Evolutionary conservation across 2,888 invertebrate species (phyloP), one percentile per base, ranked within the genome.

Genomic region (Melieria crassipennis): DNA sequence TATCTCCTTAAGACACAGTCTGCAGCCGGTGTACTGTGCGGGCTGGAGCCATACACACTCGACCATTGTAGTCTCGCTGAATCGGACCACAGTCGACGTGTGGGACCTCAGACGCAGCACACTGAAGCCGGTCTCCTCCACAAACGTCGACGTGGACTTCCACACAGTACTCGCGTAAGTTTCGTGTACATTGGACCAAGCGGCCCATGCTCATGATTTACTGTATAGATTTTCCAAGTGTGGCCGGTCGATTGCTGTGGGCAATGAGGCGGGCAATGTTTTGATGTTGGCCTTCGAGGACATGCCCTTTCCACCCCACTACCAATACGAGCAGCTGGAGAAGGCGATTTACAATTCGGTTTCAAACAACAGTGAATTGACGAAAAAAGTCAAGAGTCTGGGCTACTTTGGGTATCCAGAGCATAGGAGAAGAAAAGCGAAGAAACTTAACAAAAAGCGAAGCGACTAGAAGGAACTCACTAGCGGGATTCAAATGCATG

Each of bases 71-170:
- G 90, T 92, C 0, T 91, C 91, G 0, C 89, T 92, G 1, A 91
- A 91, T 65, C 91, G 91, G 0, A 89, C 89, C 74, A 87, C 90
- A 7, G 88, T 95, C 13, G 91, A 92, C 65, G 87, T 95, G 43
- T 95, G 95, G 95, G 94, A 95, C 83, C 86, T 95, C 7, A 90
- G 92, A 5, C 87, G 93, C 42, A 94, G 92, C 81, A 91, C 89
- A 0, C 90, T 93, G 73, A 89, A 90, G 66, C 93, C 94, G 7
- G 84, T 84, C 16, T 84, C 85, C 30, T 78, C 83, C 3, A 80
- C 80, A 0, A 75, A 74, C 4, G 78, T 85, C 6, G 80, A 82
- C 57, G 78, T 77, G 13, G 78, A 81, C 6, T 77, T 75, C 64
- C 79, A 80, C 57, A 85, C 84, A 0, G 79, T 79, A 4, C 80